These are phyloP conservation scores for Porphyrio hochstetteri DNA, from an alignment of 2,113 vertebrate genomes.

Conservation along the genomic window DNA sequence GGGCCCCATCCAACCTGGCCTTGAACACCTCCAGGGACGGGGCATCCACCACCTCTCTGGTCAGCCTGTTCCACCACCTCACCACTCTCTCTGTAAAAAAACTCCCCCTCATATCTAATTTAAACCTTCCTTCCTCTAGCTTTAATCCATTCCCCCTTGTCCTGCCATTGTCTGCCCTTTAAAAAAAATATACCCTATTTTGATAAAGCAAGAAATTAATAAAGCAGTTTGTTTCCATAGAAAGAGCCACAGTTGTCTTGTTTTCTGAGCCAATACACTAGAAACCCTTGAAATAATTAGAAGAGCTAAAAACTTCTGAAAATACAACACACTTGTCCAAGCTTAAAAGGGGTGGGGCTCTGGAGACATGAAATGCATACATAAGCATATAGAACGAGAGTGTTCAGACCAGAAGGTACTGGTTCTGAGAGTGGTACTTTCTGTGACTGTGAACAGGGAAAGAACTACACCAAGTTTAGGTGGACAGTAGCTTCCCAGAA, in stretches of 20 bases:
- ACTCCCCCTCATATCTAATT: too few relatives aligned
- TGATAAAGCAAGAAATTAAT: neutral
- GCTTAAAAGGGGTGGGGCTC: neutral
- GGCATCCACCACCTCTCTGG: too few relatives aligned
- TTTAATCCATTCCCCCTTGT: too few relatives aligned
- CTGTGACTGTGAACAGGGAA: neutral
- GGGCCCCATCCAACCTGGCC: too few relatives aligned
- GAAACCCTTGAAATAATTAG: neutral
- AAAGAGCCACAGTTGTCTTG: neutral
- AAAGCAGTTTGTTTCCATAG: neutral
- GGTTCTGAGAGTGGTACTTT: neutral
- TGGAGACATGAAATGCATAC: neutral
- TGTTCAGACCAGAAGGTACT: neutral
- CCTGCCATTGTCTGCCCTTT: too few relatives aligned
- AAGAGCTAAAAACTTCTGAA: neutral
- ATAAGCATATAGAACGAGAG: neutral
- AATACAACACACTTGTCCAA: neutral
- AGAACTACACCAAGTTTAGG: neutral
- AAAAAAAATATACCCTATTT: neutral
- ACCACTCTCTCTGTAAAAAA: too few relatives aligned
- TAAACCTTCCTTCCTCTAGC: too few relatives aligned
- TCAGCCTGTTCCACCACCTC: too few relatives aligned
- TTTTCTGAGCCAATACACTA: neutral
- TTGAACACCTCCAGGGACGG: too few relatives aligned
- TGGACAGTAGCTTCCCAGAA: neutral